Evolutionary conservation across 2,797 vertebrate genomes (phyloP), one percentile per base, ranked within the genome.

Genomic region (Poecilia wingei): DNA sequence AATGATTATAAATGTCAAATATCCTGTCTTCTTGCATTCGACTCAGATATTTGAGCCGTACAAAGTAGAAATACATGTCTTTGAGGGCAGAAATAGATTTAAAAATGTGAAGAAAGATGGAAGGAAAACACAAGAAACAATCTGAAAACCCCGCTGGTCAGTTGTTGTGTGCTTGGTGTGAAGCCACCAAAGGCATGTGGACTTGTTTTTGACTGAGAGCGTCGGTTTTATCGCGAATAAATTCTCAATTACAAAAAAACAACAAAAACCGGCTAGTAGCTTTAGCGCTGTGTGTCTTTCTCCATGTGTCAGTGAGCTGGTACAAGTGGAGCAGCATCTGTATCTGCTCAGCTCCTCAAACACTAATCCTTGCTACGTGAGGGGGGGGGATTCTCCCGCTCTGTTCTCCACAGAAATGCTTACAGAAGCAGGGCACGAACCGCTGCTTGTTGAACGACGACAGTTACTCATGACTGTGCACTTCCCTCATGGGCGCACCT

Each of bases 381-480:
- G 25, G 78, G 41, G 41, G 41, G 41, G 82, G 88, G 85, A 85
- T 89, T 88, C 86, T 88, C 86, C 82, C 71, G 72, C 78, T 80
- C 83, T 79, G 76, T 79, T 75, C 81, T 86, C 45, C 89, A 86
- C 88, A 82, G 82, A 89, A 87, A 74, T 90, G 91, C 91, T 93
- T 92, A 93, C 88, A 86, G 88, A 91, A 69, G 91, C 91, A 91
- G 88, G 83, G 86, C 91, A 92, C 91, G 92, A 94, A 93, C 93
- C 84, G 55, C 78, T 36, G 86, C 88, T 93, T 91, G 92, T 93
- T 91, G 89, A 92, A 87, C 80, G 77, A 79, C 90, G 87, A 89
- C 90, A 86, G 88, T 93, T 92, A 92, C 84, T 93, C 92, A 93
- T 94, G 93, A 93, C 93, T 85, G 82, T 88, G 93, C 91, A 92